Percentiles rank a stretch among this genome's conserved stretches.
Conservation (phyloP, 2,797 vertebrate genomes). For the Tinamus major region DNA sequence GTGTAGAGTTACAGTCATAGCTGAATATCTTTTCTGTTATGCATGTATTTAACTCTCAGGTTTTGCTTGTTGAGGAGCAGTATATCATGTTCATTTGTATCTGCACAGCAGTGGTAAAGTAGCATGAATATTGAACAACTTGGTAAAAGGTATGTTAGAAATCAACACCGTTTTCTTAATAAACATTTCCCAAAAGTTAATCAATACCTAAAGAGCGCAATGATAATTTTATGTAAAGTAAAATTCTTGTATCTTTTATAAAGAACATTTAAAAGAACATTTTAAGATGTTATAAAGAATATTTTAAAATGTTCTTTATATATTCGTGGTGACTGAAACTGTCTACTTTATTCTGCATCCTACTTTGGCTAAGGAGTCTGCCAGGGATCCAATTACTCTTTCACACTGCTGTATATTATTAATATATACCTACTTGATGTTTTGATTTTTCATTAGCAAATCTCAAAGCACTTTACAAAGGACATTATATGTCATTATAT, state of each 20-base stretch:
- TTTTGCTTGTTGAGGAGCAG: neutral
- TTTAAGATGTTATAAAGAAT: too few relatives aligned
- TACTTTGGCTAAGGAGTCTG: neutral
- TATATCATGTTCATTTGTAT: neutral
- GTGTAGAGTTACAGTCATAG: constrained; percentile 29
- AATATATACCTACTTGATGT: neutral
- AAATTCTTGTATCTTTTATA: neutral
- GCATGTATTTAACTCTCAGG: neutral
- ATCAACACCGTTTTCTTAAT: neutral
- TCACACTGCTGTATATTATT: neutral
- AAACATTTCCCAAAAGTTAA: constrained; percentile 14
- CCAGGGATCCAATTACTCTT: neutral
- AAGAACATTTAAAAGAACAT: too few relatives aligned
- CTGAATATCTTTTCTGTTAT: constrained; percentile 41
- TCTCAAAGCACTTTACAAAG: neutral
- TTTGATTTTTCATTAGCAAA: neutral
- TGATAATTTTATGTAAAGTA: constrained; percentile 8
- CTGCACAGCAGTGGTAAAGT: neutral
- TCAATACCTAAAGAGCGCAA: neutral
- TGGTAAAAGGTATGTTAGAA: constrained; percentile 26
- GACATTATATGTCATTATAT: neutral
- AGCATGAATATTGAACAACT: constrained; percentile 51
- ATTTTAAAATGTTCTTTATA: neutral
- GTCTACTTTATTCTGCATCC: neutral
- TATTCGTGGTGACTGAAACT: neutral